Evolutionary conservation across 2,797 vertebrate genomes (phyloP), one percentile per base, ranked within the genome.

Genomic region (Amphiprion clarkii): DNA sequence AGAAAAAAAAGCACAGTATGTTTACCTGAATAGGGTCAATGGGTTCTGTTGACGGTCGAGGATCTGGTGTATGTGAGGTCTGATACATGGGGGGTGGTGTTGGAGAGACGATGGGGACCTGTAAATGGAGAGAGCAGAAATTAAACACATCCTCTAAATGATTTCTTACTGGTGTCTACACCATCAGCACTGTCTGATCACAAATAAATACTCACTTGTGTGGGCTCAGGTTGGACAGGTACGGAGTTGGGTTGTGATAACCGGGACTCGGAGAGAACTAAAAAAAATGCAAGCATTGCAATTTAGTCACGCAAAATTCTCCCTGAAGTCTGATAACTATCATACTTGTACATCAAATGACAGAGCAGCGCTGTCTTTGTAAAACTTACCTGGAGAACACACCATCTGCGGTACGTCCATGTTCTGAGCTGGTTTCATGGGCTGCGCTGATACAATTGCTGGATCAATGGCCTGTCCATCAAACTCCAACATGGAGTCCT

Each of bases 401-500:
- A 96, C 96, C 95, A 98, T 96, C 87, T 96, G 96, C 27, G 97
- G 95, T 88, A 98, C 94, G 55, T 99, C 97, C 93, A 98, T 93
- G 87, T 88, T 96, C 83, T 96, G 96, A 67, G 94, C 49, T 31
- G 97, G 95, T 90, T 97, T 98, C 97, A 99, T 99, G 12, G 98
- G 98, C 79, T 99, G 98, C 13, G 97, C 98, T 31, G 96, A 98
- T 70, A 99, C 97, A 72, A 99, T 99, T 52, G 98, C 98, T 57
- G 98, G 98, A 86, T 99, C 98, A 14, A 99, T 95, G 0, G 97
- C 92, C 88, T 96, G 97, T 82, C 96, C 97, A 64, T 99, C 98
- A 94, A 97, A 99, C 80, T 99, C 98, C 89, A 99, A 89, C 98
- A 99, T 98, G 0, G 97, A 99, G 83, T 99, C 98, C 98, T 99